phyloP scores from a whole-genome alignment of 2,888 invertebrate species.

The Rhagophthalmus giganteus region DNA sequence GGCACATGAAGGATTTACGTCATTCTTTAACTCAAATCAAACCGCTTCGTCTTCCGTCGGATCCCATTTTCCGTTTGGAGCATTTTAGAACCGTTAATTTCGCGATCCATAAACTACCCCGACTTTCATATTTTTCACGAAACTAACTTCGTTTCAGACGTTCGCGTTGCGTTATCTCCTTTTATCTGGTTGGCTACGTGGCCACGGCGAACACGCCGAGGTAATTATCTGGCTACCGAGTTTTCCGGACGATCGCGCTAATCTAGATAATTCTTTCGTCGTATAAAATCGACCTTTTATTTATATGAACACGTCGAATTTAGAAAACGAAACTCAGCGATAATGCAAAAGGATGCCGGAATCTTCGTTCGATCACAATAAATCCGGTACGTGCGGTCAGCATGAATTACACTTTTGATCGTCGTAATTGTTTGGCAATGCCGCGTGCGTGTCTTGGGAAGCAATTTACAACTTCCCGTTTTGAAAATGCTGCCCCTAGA shows the following conservation, averaged over 20 bases:
- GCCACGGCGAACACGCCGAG: constrained; percentile 23
- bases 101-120: constrained; percentile 37
- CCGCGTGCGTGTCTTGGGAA: constrained; percentile 43
- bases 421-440: constrained; percentile 51
- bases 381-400: constrained; percentile 47
- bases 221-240: constrained; percentile 36
- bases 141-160: constrained; percentile 30
- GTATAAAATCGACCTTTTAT: constrained; percentile 34
- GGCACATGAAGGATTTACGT: constrained; percentile 44
- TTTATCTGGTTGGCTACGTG: constrained; percentile 27
- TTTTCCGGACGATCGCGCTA: constrained; percentile 38
- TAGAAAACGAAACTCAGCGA: constrained; percentile 33
- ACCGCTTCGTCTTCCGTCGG: constrained; percentile 18
- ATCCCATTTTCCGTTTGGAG: constrained; percentile 32
- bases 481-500: constrained; percentile 16
- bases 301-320: constrained; percentile 32
- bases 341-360: constrained; percentile 29
- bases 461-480: constrained; percentile 40
- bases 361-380: constrained; percentile 38
- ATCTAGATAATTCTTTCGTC: constrained; percentile 39
- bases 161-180: constrained; percentile 27
- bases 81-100: constrained; percentile 37
- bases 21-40: constrained; percentile 41
- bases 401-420: constrained; percentile 51
- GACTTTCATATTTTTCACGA: constrained; percentile 31